These are phyloP conservation scores for Poicephalus meyeri DNA, from an alignment of 2,113 vertebrate species.

Conservation along the genomic window DNA sequence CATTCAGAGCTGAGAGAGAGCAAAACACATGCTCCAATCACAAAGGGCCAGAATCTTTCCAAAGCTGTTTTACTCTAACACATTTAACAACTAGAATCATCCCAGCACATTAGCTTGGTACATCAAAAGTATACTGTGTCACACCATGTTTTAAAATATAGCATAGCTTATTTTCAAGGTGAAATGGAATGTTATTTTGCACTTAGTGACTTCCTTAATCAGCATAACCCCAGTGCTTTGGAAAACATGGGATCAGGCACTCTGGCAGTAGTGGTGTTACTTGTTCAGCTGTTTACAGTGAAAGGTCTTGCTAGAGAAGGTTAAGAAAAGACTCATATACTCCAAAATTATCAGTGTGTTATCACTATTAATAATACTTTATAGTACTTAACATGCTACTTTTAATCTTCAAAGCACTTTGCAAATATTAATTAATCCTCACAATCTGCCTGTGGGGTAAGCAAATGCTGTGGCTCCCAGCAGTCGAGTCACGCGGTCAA, in stretches of 20 bases:
- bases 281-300: neutral
- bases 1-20: neutral
- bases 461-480: conserved; percentile 7
- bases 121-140: neutral
- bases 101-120: neutral
- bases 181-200: neutral
- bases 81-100: neutral
- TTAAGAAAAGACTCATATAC: neutral
- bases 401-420: conserved; percentile 44
- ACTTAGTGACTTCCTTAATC: neutral
- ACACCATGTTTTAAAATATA: neutral
- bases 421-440: conserved; percentile 48
- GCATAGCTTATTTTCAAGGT: neutral
- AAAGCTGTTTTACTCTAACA: neutral
- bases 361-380: conserved; percentile 19
- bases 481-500: neutral
- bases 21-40: neutral
- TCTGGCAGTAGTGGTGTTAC: neutral
- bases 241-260: neutral
- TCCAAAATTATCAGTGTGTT: conserved; percentile 1
- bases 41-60: neutral
- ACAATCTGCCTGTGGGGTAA: conserved; percentile 3
- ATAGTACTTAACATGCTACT: conserved; percentile 6
- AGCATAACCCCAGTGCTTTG: neutral
- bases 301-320: neutral